Evolutionary conservation across 2,113 vertebrate genomes (phyloP).

Genomic region (Syrmaticus mikado): DNA sequence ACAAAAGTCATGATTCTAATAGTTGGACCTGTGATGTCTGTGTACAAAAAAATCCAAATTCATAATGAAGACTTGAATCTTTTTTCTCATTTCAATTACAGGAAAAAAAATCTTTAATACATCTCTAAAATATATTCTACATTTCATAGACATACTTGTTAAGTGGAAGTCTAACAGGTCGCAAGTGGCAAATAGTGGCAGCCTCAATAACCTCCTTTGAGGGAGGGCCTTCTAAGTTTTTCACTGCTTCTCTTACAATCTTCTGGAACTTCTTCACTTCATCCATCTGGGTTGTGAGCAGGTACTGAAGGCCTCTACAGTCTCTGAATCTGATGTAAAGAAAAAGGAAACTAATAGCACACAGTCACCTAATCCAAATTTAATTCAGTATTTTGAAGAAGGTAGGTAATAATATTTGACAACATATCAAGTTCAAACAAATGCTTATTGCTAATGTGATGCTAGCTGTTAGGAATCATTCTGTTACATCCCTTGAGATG

Average conservation of each 20-base stretch:
- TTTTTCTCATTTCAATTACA: background rate
- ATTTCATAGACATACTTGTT: slow-evolving; percentile 86
- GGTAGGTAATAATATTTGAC: background rate
- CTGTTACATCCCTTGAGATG: background rate
- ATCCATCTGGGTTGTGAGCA: slow-evolving; percentile 92
- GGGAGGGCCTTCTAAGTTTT: slow-evolving; percentile 90
- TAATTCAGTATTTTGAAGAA: background rate
- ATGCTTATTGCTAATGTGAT: background rate
- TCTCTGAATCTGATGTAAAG: slow-evolving; percentile 88
- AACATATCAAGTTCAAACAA: background rate
- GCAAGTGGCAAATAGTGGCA: slow-evolving; percentile 92
- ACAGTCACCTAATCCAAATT: background rate
- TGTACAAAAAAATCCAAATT: background rate
- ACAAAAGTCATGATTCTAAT: background rate
- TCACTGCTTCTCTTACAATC: slow-evolving; percentile 90
- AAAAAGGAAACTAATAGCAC: background rate
- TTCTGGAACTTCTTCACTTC: slow-evolving; percentile 92
- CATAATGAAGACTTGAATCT: background rate
- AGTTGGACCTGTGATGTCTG: background rate
- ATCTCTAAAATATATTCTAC: background rate
- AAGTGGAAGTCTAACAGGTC: slow-evolving; percentile 91
- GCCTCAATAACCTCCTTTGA: slow-evolving; percentile 92
- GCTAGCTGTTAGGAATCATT: background rate
- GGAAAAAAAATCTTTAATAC: background rate
- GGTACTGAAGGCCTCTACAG: slow-evolving; percentile 89